Evolutionary conservation across 2,797 vertebrate genomes (phyloP).

Genomic region (Peromyscus attwateri): DNA sequence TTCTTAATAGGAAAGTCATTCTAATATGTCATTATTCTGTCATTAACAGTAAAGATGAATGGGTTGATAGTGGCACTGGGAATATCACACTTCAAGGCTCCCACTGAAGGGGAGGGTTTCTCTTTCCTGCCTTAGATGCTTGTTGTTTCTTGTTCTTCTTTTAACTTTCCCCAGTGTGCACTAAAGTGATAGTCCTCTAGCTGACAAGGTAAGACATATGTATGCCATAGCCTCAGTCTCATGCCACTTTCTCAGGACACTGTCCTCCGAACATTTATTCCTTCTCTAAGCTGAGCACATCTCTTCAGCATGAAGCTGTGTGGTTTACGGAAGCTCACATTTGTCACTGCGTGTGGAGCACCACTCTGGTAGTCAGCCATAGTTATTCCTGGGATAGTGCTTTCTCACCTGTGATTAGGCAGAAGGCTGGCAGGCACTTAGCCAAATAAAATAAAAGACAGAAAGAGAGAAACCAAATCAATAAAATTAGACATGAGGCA

Average conservation of each 20-base stretch:
- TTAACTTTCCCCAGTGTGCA: background rate
- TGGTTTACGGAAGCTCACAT: background rate
- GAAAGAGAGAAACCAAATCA: background rate
- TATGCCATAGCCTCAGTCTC: background rate
- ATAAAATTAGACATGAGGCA: background rate
- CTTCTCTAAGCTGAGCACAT: constrained; percentile 12
- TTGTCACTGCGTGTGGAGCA: background rate
- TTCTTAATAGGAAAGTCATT: background rate
- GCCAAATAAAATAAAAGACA: background rate
- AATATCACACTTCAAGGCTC: background rate
- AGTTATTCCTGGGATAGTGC: background rate
- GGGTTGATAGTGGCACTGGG: background rate
- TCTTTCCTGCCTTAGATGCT: constrained; percentile 12
- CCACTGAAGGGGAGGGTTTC: background rate
- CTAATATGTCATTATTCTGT: background rate
- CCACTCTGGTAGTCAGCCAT: background rate
- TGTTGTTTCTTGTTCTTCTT: background rate
- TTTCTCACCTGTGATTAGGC: background rate
- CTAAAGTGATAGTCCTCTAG: background rate
- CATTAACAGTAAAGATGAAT: constrained; percentile 18
- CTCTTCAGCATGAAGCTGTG: background rate
- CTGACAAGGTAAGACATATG: background rate
- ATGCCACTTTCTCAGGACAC: background rate
- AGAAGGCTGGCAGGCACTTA: background rate
- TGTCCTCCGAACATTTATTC: background rate